Base-by-base conservation (phyloP, 2,113 vertebrate species). In the Cyrtonyx montezumae region DNA sequence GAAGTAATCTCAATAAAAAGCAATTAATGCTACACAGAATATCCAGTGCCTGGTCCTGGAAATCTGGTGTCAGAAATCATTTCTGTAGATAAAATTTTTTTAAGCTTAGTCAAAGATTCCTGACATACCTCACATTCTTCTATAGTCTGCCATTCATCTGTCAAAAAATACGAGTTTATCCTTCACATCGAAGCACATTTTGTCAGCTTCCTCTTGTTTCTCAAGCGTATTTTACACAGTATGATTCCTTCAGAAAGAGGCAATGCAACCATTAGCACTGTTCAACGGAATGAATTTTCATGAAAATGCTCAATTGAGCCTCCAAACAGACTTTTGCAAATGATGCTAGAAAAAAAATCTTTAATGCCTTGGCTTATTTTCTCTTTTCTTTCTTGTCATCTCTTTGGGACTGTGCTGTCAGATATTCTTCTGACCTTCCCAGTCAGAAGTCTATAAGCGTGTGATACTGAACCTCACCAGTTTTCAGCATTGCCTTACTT, bases 81-180 rank as follows among this genome's bases (percentile, higher is more conserved):
- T 81, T 93, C 48, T 78, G 62, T 81, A 79, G 81, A 26, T 68
- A 13, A 78, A 46, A 45, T 76, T 84, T 88, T 87, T 91, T 58
- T 91, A 51, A 0, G 0, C 58, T 87, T 71, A 84, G 62, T 84
- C 80, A 91, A 61, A 58, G 56, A 71, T 87, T 94, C 62, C 36
- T 87, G 58, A 71, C 3, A 2, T 88, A 68, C 21, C 21, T 70
- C 68, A 32, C 40, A 53, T 88, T 92, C 66, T 91, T 82, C 78
- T 68, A 76, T 23, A 79, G 30, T 73, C 58, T 95, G 75, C 70
- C 69, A 81, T 92, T 94, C 89, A 95, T 34, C 66, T 88, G 84
- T 87, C 89, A 92, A 84, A 91, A 93, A 87, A 55, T 46, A 67
- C 0, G 3, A 75, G 56, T 81, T 95, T 87, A 67, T 91, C 1